phyloP scores from a whole-genome alignment of 2,888 invertebrate genomes.

The Amiota communis region DNA sequence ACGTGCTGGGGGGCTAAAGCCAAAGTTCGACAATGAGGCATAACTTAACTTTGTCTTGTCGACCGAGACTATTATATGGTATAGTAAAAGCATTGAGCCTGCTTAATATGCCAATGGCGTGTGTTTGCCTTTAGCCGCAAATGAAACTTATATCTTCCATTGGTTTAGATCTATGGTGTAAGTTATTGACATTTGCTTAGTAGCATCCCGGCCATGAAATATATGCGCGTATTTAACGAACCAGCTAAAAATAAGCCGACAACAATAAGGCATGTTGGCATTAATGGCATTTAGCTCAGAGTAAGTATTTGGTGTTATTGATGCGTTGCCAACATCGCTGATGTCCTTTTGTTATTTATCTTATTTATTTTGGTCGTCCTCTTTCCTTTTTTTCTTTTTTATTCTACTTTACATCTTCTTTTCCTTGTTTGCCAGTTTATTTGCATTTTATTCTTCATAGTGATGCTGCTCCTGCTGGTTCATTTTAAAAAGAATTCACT shows the following conservation, averaged over 20 bases:
- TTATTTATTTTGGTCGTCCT: conserved; percentile 58
- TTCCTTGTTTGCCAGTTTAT: conserved; percentile 46
- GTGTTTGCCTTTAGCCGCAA: conserved; percentile 14
- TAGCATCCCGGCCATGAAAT: not conserved
- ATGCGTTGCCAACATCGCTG: conserved; percentile 38
- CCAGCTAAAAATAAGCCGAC: conserved; percentile 53
- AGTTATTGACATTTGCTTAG: conserved; percentile 63
- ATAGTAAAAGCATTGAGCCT: conserved; percentile 16
- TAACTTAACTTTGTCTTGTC: conserved; percentile 2
- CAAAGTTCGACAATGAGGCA: conserved; percentile 42
- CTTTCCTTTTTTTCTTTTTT: not conserved
- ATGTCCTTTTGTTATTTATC: conserved; percentile 60
- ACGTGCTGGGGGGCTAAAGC: conserved; percentile 39
- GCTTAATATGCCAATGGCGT: conserved; percentile 40
- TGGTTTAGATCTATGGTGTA: conserved; percentile 47
- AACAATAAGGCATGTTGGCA: conserved; percentile 39
- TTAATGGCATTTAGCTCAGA: conserved; percentile 33
- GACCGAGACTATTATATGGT: not conserved
- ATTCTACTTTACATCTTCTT: conserved; percentile 3
- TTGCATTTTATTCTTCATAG: conserved; percentile 62
- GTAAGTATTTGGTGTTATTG: conserved; percentile 39
- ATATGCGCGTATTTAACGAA: conserved; percentile 63
- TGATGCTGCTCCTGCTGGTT: conserved; percentile 49
- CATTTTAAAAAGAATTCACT: too few relatives aligned
- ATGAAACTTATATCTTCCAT: conserved; percentile 43